Evolutionary conservation across 2,113 vertebrate species (phyloP), one percentile per base, ranked within the genome.

Genomic region (Asarcornis scutulata): DNA sequence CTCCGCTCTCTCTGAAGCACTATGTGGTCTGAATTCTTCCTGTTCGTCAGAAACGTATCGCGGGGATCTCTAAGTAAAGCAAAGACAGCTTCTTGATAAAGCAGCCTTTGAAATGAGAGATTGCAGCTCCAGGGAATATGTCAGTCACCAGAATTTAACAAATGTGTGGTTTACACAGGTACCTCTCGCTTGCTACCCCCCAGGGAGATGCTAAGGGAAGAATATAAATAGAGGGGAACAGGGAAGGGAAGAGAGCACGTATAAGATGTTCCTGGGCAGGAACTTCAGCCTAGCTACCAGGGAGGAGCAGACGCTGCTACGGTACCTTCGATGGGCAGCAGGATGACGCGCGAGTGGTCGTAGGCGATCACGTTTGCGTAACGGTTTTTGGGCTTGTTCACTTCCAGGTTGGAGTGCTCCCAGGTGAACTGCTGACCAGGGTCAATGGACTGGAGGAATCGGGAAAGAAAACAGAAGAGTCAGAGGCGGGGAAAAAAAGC

Each of bases 351-450:
- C 2, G 99, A 99, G 92, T 99, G 99, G 98, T 99, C 99, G 11
- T 99, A 99, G 94, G 99, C 99, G 6, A 99, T 99, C 95, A 99
- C 99, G 48, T 99, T 99, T 23, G 99, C 99, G 0, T 99, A 99
- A 58, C 99, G 99, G 98, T 99, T 99, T 95, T 99, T 99, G 75
- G 99, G 99, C 89, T 99, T 99, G 98, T 99, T 99, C 94, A 99
- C 99, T 82, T 99, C 99, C 72, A 99, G 98, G 98, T 99, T 99
- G 91, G 99, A 99, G 84, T 99, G 99, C 42, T 99, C 99, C 99
- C 99, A 99, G 11, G 99, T 99, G 98, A 99, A 99, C 98, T 99
- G 99, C 98, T 99, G 99, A 63, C 99, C 99, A 0, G 99, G 99
- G 94, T 99, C 99, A 10, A 99, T 99, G 77, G 99, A 99, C 99